A percentile compares a stretch with the other conserved stretches of the same genome.
Evolutionary conservation across 2,113 vertebrate species (phyloP).

Genomic region (Larimichthys crocea): DNA sequence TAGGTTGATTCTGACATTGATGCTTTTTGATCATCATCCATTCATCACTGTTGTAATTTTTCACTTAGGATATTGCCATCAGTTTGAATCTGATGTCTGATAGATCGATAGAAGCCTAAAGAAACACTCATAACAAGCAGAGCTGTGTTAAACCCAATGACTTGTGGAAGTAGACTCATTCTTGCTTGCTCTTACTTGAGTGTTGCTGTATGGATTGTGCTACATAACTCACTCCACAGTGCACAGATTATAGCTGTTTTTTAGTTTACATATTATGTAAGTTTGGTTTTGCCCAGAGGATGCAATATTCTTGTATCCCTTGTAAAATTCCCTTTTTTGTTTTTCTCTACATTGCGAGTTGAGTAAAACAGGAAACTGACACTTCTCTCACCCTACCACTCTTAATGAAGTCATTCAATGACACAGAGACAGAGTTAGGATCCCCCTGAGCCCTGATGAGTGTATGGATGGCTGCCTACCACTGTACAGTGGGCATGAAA

Average conservation of each 20-base stretch:
- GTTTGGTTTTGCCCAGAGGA: not conserved
- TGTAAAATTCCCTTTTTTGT: slow-evolving; percentile 23
- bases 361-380: slow-evolving; percentile 43
- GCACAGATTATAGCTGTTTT: not conserved
- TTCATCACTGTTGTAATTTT: slow-evolving; percentile 36
- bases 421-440: slow-evolving; percentile 40
- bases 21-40: slow-evolving; percentile 5
- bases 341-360: slow-evolving; percentile 28
- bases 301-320: slow-evolving; percentile 11
- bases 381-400: slow-evolving; percentile 28
- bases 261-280: not conserved
- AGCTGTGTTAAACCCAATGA: not conserved
- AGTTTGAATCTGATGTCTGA: not conserved
- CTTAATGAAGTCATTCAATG: slow-evolving; percentile 58
- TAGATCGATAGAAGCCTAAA: not conserved
- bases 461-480: slow-evolving; percentile 39
- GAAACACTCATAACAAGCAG: not conserved
- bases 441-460: slow-evolving; percentile 32
- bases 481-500: slow-evolving; percentile 32
- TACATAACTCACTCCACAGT: not conserved
- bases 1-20: not conserved
- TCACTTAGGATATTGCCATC: slow-evolving; percentile 15
- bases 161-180: slow-evolving; percentile 3
- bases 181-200: not conserved
- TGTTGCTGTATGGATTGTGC: slow-evolving; percentile 1